Conservation (phyloP, 2,113 vertebrate species). For the Solea senegalensis region DNA sequence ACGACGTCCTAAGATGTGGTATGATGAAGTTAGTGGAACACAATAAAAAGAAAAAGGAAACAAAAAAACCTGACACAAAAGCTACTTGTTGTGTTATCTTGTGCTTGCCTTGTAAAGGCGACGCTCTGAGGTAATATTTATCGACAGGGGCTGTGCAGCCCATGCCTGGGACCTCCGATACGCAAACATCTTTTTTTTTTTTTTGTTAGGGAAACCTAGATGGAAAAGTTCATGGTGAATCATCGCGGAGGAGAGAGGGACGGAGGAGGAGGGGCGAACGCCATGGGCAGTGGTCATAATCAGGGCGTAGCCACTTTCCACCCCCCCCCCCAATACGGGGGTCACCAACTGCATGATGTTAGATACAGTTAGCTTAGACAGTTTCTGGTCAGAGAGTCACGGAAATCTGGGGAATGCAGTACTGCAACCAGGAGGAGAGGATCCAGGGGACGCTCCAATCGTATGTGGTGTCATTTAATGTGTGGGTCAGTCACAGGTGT, state of each 20-base stretch:
- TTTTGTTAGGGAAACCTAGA: slow-evolving; percentile 48
- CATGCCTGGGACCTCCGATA: slow-evolving; percentile 79
- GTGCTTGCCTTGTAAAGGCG: slow-evolving; percentile 69
- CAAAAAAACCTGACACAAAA: slow-evolving; percentile 53
- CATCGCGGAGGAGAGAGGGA: slow-evolving; percentile 41
- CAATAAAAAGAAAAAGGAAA: not conserved
- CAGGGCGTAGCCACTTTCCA: slow-evolving; percentile 74
- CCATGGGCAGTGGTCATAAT: slow-evolving; percentile 69
- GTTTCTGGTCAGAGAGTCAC: slow-evolving; percentile 57
- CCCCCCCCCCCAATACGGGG: slow-evolving; percentile 42
- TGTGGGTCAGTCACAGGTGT: not conserved
- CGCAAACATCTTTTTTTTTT: slow-evolving; percentile 57
- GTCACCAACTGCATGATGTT: slow-evolving; percentile 73
- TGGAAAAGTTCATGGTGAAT: slow-evolving; percentile 58
- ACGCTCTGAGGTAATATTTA: slow-evolving; percentile 68
- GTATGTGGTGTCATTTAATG: slow-evolving; percentile 17
- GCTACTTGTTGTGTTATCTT: slow-evolving; percentile 66
- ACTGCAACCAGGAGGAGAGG: slow-evolving; percentile 21
- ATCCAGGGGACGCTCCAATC: not conserved
- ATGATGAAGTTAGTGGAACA: slow-evolving; percentile 70
- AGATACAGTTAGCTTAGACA: slow-evolving; percentile 77
- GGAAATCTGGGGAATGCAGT: slow-evolving; percentile 63
- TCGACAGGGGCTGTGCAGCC: slow-evolving; percentile 83
- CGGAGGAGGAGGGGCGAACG: slow-evolving; percentile 49
- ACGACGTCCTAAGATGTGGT: slow-evolving; percentile 68